Evolutionary conservation across 1,140 invertebrate species (phyloP).

Genomic region (Leucophenga varia): DNA sequence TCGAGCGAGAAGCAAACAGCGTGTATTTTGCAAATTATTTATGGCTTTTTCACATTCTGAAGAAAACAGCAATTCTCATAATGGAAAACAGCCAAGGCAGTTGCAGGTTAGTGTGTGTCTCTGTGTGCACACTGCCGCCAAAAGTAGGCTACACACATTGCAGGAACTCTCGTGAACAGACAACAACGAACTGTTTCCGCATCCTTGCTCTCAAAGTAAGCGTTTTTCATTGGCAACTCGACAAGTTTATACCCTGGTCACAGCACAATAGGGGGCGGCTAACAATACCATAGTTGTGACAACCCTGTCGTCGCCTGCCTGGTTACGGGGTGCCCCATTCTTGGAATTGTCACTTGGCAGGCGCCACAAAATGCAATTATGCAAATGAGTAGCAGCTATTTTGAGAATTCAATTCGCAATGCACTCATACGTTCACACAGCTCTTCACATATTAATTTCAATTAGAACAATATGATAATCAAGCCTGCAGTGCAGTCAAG

Average conservation of each 20-base stretch:
- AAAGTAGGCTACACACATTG: constrained; percentile 21
- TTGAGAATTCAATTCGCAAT: not conserved
- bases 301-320: too few relatives aligned
- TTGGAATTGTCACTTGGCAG: not conserved
- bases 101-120: not conserved
- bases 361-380: not conserved
- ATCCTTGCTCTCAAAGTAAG: too few relatives aligned
- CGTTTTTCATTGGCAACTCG: too few relatives aligned
- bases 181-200: constrained; percentile 9
- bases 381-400: not conserved
- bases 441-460: constrained; percentile 4
- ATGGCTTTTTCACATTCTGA: constrained; percentile 11
- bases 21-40: constrained; percentile 15
- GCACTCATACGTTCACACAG: not conserved
- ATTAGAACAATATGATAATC: constrained; percentile 12
- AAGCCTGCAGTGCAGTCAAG: too few relatives aligned
- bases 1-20: constrained; percentile 8
- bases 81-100: constrained; percentile 18
- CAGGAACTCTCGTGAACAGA: constrained; percentile 5
- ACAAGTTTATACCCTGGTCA: too few relatives aligned
- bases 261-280: too few relatives aligned
- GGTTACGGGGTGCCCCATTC: too few relatives aligned
- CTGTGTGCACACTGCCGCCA: constrained; percentile 7
- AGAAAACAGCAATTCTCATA: constrained; percentile 37
- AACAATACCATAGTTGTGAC: too few relatives aligned